Conservation (phyloP, 2,113 vertebrate genomes). For the Chionodraco myersi region DNA sequence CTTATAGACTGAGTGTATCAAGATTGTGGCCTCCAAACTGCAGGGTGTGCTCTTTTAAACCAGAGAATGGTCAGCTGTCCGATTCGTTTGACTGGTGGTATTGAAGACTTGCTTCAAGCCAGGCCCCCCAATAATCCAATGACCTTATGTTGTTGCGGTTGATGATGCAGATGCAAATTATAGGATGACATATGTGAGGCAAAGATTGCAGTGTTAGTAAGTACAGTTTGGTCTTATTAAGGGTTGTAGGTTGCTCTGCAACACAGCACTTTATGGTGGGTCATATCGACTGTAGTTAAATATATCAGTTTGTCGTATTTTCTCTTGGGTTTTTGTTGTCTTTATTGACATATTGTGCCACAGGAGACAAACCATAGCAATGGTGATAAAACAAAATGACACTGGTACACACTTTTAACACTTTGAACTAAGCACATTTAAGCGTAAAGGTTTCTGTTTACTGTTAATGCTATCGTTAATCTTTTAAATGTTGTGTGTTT, state of each 20-base stretch:
- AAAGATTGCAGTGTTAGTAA: conserved; percentile 27
- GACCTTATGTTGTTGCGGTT: conserved; percentile 19
- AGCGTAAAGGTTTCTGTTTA: neutral
- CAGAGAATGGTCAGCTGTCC: conserved; percentile 24
- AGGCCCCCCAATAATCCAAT: neutral
- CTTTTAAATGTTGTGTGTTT: neutral
- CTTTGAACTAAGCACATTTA: neutral
- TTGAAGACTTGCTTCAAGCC: neutral
- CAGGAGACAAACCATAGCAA: neutral
- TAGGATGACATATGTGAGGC: conserved; percentile 13
- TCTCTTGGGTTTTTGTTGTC: neutral
- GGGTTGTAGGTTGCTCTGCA: neutral
- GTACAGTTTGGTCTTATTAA: conserved; percentile 15
- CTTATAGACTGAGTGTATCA: neutral
- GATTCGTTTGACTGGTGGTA: conserved; percentile 24
- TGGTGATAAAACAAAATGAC: too few relatives aligned
- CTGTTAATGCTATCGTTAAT: neutral
- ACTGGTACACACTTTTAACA: neutral
- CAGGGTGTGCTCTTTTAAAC: conserved; percentile 19
- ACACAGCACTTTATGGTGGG: neutral
- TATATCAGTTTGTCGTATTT: neutral
- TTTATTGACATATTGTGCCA: neutral
- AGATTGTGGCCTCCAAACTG: conserved; percentile 19
- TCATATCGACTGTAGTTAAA: neutral
- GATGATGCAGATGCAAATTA: conserved; percentile 42